These are phyloP conservation scores for Caiman crocodilus DNA, from an alignment of 2,797 vertebrate species.

Conservation along the genomic window DNA sequence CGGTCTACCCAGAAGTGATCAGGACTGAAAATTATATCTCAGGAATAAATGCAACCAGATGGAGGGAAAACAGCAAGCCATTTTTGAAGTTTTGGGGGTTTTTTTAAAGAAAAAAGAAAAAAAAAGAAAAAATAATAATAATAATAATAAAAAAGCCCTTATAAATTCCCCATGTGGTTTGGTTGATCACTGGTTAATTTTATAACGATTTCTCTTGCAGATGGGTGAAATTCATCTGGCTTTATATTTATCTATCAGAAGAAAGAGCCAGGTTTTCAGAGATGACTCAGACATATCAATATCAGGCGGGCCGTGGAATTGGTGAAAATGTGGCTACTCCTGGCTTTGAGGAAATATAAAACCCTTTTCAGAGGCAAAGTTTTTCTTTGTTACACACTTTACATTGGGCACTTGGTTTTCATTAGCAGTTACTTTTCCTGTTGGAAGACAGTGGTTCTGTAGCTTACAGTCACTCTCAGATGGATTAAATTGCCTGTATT, in stretches of 20 bases:
- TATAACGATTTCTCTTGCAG: conserved; percentile 78
- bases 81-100: neutral
- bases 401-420: conserved; percentile 37
- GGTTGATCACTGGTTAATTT: conserved; percentile 82
- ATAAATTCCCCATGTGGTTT: conserved; percentile 64
- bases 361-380: conserved; percentile 46
- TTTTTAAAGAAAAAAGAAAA: conserved; percentile 48
- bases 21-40: conserved; percentile 82
- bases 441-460: conserved; percentile 34
- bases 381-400: conserved; percentile 55
- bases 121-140: conserved; percentile 16
- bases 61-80: conserved; percentile 73
- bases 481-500: conserved; percentile 50
- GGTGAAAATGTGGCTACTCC: conserved; percentile 56
- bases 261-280: conserved; percentile 66
- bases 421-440: conserved; percentile 35
- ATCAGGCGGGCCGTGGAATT: conserved; percentile 52
- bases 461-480: conserved; percentile 44
- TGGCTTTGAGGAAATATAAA: conserved; percentile 58
- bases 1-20: conserved; percentile 84
- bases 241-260: conserved; percentile 70
- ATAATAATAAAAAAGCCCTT: neutral
- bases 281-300: neutral
- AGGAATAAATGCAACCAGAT: conserved; percentile 84
- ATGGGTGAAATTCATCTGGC: conserved; percentile 64